Evolutionary conservation across 2,113 vertebrate genomes (phyloP), one percentile per base, ranked within the genome.

Genomic region (Blennius ocellaris): DNA sequence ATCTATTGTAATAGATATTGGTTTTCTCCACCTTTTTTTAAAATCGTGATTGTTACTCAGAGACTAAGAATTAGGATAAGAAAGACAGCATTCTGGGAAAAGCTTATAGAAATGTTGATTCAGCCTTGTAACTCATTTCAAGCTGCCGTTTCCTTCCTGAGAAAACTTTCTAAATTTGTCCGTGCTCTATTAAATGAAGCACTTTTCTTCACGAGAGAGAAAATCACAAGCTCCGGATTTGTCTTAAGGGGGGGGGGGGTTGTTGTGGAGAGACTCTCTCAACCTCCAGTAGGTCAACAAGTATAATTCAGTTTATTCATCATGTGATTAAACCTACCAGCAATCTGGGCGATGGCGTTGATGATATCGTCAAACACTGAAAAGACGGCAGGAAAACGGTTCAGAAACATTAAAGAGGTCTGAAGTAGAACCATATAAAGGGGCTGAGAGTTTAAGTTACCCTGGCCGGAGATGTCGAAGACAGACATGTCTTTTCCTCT

Each of bases 311-410:
- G 12, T 11, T n/a, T 15, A 5, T 43, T 38, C 30, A 1, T 52
- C 16, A 55, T 15, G 11, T 37, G 11, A 41, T 59, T 8, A 5
- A 3, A 83, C 97, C 93, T 85, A 99, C 97, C 97, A 54, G 96
- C 95, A 60, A 95, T 87, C 61, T 87, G 86, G 7, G 96, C 96
- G 86, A 99, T 70, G 47, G 94, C 96, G 49, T 96, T 85, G 40
- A 99, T 94, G 88, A 99, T 94, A 77, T 98, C 96, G 6, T 98
- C 96, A 69, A 98, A 99, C 73, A 97, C 98, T 99, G 87, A 8
- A 61, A 74, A 80, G 15, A 10, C 69, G 51, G 71, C 16, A 77
- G 37, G 53, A 6, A 69, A 30, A 49, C 21, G 21, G 21, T 17
- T 17, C 1, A 55, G 15, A 7, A 1, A 10, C 4, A 6, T 55